phyloP scores from a whole-genome alignment of 1,140 invertebrate genomes.

The Meteorus sp. region DNA sequence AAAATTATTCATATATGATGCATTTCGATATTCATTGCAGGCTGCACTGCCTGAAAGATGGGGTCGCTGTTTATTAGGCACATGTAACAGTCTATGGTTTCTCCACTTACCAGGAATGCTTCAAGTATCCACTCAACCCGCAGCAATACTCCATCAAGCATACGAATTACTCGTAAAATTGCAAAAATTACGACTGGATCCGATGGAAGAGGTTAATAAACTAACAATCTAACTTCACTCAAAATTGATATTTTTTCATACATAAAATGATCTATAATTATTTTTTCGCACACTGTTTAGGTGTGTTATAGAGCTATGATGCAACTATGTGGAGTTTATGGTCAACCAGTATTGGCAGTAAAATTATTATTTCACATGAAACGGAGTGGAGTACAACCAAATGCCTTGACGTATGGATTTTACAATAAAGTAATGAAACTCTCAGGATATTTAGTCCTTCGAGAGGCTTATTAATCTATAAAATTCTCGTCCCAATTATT shows the following conservation, averaged over 20 bases:
- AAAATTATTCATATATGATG: too few relatives aligned
- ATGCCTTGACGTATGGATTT: constrained; percentile 96
- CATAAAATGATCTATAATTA: too few relatives aligned
- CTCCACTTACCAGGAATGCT: constrained; percentile 75
- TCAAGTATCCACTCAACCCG: constrained; percentile 64
- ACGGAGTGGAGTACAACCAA: constrained; percentile 89
- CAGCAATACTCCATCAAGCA: constrained; percentile 78
- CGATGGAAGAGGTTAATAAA: constrained; percentile 88
- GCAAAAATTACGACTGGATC: constrained; percentile 71
- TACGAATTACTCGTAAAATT: constrained; percentile 86
- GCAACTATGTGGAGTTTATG: constrained; percentile 95
- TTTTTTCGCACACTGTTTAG: constrained; percentile 53
- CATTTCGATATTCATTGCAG: constrained; percentile 34
- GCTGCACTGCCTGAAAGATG: constrained; percentile 74
- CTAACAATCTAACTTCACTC: constrained; percentile 9
- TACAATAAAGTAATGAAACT: constrained; percentile 51
- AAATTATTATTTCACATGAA: constrained; percentile 96
- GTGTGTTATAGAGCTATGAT: constrained; percentile 98
- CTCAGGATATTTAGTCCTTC: constrained; percentile 7
- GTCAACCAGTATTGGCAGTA: constrained; percentile 91
- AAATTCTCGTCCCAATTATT: too few relatives aligned
- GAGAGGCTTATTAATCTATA: constrained; percentile 16
- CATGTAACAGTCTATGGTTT: constrained; percentile 97
- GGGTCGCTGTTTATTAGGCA: constrained; percentile 87
- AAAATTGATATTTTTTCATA: too few relatives aligned